Evolutionary conservation across 2,888 invertebrate species (phyloP).

Genomic region (Morpho deidamia): DNA sequence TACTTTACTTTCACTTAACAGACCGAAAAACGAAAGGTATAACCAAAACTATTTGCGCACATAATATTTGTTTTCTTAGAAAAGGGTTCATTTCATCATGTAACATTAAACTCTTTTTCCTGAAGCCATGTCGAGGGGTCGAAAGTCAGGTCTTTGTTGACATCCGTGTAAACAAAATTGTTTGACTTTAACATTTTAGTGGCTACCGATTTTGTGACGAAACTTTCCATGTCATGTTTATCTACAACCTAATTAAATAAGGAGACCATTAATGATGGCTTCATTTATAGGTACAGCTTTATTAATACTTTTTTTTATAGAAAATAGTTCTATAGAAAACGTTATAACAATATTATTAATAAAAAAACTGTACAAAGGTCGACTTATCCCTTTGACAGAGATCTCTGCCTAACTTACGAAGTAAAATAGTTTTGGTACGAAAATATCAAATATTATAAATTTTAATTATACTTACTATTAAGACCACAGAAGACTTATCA

Average conservation of each 20-base stretch:
- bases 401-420: too few species aligned
- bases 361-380: too few species aligned
- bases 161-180: conserved; percentile 57
- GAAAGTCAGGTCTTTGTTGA: conserved; percentile 58
- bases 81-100: conserved; percentile 54
- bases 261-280: conserved; percentile 4
- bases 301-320: not conserved
- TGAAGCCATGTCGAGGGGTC: conserved; percentile 46
- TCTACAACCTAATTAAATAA: conserved; percentile 5
- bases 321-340: not conserved
- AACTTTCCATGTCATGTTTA: conserved; percentile 14
- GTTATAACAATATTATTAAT: too few species aligned
- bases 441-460: too few species aligned
- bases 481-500: too few species aligned
- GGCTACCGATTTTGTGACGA: conserved; percentile 48
- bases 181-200: conserved; percentile 42
- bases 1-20: conserved; percentile 22
- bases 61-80: conserved; percentile 50
- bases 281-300: conserved; percentile 4
- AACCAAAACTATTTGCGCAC: conserved; percentile 31
- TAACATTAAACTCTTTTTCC: conserved; percentile 63
- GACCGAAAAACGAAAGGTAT: conserved; percentile 36
- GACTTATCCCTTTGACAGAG: not conserved
- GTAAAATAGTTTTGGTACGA: too few species aligned
- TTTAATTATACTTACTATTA: too few species aligned